Percentiles rank a stretch among this genome's conserved stretches.
Evolutionary conservation across 2,113 vertebrate genomes (phyloP).

Genomic region (Pogona vitticeps): DNA sequence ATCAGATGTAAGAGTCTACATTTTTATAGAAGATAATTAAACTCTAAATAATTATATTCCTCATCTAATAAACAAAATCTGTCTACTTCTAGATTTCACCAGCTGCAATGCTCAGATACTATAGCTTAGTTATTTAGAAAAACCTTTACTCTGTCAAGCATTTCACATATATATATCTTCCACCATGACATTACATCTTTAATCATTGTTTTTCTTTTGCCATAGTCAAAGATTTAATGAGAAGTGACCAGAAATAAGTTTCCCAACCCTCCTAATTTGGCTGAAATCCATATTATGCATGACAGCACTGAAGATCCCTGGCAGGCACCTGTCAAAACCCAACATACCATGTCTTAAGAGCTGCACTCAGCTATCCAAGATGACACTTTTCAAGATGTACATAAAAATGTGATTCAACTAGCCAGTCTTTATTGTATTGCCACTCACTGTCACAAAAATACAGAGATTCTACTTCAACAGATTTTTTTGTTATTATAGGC

Average conservation of each 20-base stretch:
- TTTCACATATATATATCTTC: slow-evolving; percentile 53
- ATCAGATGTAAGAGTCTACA: neutral
- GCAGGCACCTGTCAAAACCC: slow-evolving; percentile 78
- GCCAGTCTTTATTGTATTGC: slow-evolving; percentile 50
- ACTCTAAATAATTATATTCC: neutral
- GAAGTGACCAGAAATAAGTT: slow-evolving; percentile 74
- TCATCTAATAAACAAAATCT: neutral
- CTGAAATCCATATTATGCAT: slow-evolving; percentile 74
- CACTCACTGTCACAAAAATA: neutral
- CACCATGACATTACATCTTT: slow-evolving; percentile 43
- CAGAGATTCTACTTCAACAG: slow-evolving; percentile 21
- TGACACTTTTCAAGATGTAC: slow-evolving; percentile 76
- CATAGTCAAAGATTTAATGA: slow-evolving; percentile 70
- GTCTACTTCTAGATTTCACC: neutral
- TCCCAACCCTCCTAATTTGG: slow-evolving; percentile 69
- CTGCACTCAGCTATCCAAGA: slow-evolving; percentile 75
- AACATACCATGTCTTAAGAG: slow-evolving; percentile 72
- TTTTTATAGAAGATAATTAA: slow-evolving; percentile 7
- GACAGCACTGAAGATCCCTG: slow-evolving; percentile 77
- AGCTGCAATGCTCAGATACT: neutral
- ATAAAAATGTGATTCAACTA: slow-evolving; percentile 69
- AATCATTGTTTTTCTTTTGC: slow-evolving; percentile 63
- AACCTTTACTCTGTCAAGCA: slow-evolving; percentile 34
- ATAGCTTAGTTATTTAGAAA: slow-evolving; percentile 10
- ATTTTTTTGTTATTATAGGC: slow-evolving; percentile 11